Evolutionary conservation across 2,888 invertebrate species (phyloP).

Genomic region (Chrysolina americana): DNA sequence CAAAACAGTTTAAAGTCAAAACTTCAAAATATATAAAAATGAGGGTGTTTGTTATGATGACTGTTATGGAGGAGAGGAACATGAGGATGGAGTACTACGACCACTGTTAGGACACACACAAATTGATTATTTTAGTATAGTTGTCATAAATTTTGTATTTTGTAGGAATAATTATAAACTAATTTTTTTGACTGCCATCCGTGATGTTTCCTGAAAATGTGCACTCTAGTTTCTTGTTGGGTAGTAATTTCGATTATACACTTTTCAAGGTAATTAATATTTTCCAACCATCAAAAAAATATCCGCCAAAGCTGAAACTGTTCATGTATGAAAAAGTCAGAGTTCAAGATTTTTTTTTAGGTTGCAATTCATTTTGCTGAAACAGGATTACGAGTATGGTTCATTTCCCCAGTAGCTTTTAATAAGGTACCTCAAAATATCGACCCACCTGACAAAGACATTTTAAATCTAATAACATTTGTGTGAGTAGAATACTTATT

Average conservation of each 20-base stretch:
- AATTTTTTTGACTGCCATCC: neutral
- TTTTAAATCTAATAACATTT: constrained; percentile 64
- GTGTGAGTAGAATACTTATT: constrained; percentile 58
- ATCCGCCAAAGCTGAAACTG: no score
- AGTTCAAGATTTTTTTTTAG: constrained; percentile 53
- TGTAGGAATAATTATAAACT: no score
- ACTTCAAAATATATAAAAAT: no score
- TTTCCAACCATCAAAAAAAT: no score
- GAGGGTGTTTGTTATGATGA: no score
- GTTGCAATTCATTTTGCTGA: constrained; percentile 63
- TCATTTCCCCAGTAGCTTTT: constrained; percentile 63
- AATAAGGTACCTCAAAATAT: constrained; percentile 61
- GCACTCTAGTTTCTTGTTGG: constrained; percentile 41
- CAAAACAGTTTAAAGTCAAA: no score
- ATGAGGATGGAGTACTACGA: no score
- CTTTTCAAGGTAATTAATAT: constrained; percentile 49
- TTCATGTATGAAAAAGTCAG: no score
- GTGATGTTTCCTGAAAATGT: constrained; percentile 40
- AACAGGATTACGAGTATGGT: constrained; percentile 63
- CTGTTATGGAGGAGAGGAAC: no score
- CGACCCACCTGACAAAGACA: constrained; percentile 60
- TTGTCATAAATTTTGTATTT: neutral
- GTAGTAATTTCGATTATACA: constrained; percentile 42
- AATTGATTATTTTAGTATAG: no score
- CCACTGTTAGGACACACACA: no score